phyloP scores from a whole-genome alignment of 2,888 invertebrate genomes.

The Yponomeuta evonymella region DNA sequence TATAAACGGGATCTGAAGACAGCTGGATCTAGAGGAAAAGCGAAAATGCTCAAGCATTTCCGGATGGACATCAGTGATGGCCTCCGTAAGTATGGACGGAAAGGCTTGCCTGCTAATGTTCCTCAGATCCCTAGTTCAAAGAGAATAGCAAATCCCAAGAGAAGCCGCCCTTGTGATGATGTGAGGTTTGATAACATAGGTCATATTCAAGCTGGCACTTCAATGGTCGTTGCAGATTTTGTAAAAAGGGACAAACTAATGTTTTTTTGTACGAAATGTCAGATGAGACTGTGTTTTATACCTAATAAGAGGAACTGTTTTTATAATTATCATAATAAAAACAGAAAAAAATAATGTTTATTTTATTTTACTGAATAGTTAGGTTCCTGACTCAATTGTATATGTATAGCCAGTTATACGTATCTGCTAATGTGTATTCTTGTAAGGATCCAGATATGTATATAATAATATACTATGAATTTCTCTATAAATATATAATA shows the following conservation, averaged over 20 bases:
- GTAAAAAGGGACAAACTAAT: background rate
- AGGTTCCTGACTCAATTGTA: conserved; percentile 1
- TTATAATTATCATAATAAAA: background rate
- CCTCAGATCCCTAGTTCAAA: no score
- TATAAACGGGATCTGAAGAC: conserved; percentile 12
- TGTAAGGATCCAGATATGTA: background rate
- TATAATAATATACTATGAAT: background rate
- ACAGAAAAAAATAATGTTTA: background rate
- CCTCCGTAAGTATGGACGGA: no score
- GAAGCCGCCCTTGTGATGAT: conserved; percentile 1
- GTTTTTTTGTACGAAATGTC: background rate
- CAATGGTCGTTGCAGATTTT: no score
- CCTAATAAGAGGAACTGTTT: background rate
- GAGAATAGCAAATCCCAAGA: no score
- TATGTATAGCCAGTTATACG: background rate
- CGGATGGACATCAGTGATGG: no score
- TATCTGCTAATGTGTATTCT: background rate
- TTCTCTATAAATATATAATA: background rate
- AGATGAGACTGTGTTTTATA: conserved; percentile 1
- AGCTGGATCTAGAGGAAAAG: no score
- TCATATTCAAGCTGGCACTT: background rate
- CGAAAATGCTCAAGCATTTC: no score
- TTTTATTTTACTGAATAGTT: background rate
- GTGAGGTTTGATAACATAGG: background rate
- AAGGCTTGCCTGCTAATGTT: no score